Percentiles rank a stretch among this genome's conserved stretches.
Evolutionary conservation across 2,113 vertebrate genomes (phyloP).

Genomic region (Gavialis gangeticus): DNA sequence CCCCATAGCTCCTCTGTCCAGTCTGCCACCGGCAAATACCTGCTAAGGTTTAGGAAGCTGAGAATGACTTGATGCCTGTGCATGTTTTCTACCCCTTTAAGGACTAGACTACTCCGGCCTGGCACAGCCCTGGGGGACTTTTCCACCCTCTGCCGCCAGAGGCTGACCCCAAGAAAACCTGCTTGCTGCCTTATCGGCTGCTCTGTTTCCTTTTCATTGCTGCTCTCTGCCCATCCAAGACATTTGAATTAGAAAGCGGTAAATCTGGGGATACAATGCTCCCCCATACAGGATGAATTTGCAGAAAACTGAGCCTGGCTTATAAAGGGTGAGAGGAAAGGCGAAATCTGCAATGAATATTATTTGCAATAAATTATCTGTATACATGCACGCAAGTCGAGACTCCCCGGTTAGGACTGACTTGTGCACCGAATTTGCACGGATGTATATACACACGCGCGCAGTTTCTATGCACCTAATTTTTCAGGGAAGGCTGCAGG

Average conservation of each 20-base stretch:
- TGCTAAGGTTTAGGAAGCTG: not conserved
- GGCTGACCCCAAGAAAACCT: not conserved
- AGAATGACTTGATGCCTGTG: not conserved
- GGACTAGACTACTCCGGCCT: not conserved
- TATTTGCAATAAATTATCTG: not conserved
- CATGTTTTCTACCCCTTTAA: not conserved
- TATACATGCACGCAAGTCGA: not conserved
- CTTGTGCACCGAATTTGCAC: not conserved
- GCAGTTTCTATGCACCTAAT: not conserved
- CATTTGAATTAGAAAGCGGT: not conserved
- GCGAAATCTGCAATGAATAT: not conserved
- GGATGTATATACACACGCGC: too few relatives aligned
- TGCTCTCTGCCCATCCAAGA: not conserved
- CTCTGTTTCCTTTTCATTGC: not conserved
- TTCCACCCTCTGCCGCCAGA: not conserved
- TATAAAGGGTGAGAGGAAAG: not conserved
- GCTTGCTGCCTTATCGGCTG: not conserved
- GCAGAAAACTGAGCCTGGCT: not conserved
- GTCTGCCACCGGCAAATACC: not conserved
- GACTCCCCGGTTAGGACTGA: not conserved
- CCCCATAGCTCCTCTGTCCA: not conserved
- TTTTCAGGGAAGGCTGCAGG: not conserved
- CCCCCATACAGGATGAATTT: not conserved
- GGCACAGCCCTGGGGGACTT: not conserved
- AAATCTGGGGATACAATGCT: fast-evolving